Evolutionary conservation across 2,888 invertebrate species (phyloP).

Genomic region (Eupithecia subfuscata): DNA sequence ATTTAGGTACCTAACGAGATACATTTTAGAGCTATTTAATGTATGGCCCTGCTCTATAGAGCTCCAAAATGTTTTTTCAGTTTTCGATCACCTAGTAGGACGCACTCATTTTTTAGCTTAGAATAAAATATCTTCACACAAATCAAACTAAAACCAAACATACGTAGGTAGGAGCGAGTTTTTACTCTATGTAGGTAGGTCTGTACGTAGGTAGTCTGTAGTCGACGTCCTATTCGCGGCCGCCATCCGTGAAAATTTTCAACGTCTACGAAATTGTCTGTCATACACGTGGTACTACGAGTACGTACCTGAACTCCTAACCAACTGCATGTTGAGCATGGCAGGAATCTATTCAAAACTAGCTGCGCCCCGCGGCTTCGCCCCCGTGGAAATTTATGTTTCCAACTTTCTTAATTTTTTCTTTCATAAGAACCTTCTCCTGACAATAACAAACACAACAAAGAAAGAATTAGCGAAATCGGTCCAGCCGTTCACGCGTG

Average conservation of each 20-base stretch:
- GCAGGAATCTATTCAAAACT: not conserved
- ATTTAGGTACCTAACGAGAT: conserved; percentile 40
- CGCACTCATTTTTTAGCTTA: not conserved
- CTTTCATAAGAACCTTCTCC: too few relatives aligned
- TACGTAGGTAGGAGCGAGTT: not conserved
- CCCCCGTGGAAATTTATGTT: too few relatives aligned
- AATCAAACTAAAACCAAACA: not conserved
- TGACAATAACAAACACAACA: too few relatives aligned
- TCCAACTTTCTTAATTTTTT: too few relatives aligned
- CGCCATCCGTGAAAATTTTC: conserved; percentile 45
- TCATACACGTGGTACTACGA: conserved; percentile 17
- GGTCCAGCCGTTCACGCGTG: too few relatives aligned
- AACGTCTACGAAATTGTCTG: conserved; percentile 29
- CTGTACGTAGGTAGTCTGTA: conserved; percentile 48
- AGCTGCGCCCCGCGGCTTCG: too few relatives aligned
- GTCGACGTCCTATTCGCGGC: conserved; percentile 58
- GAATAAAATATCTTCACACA: not conserved
- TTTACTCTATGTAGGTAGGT: too few relatives aligned
- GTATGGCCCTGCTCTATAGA: not conserved
- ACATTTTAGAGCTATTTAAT: not conserved
- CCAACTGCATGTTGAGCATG: not conserved
- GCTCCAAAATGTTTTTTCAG: not conserved
- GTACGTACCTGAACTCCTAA: not conserved
- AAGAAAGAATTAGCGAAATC: too few relatives aligned
- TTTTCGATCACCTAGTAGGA: not conserved